phyloP scores from a whole-genome alignment of 92 coral and sea anemone genomes.

The Desmophyllum pertusum region DNA sequence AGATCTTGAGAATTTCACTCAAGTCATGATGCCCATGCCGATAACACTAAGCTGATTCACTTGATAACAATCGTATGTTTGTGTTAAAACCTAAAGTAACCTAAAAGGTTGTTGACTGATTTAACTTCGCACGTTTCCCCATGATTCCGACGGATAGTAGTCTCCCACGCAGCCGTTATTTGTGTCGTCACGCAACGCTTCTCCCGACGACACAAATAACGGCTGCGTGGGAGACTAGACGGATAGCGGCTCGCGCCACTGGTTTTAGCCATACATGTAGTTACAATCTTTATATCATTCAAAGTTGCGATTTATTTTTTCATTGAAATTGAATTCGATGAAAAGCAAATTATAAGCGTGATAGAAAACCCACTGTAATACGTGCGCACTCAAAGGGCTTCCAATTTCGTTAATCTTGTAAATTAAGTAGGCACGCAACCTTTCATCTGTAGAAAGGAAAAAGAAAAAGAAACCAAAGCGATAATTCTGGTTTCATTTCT shows the following conservation, averaged over 20 bases:
- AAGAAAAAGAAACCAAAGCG: neutral
- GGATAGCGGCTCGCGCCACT: no score
- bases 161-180: no score
- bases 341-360: neutral
- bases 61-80: neutral
- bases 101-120: neutral
- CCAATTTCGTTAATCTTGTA: neutral
- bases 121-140: neutral
- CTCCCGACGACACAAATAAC: no score
- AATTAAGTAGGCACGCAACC: neutral
- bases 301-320: no score
- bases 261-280: no score
- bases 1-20: neutral
- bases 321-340: no score
- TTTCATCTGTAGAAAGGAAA: neutral
- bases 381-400: neutral
- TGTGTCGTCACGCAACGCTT: no score
- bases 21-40: no score
- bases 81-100: neutral
- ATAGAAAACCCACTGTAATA: neutral
- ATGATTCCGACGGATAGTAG: no score
- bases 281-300: no score
- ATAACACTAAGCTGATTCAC: no score
- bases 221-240: no score
- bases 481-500: neutral